Percentiles rank a stretch among this genome's conserved stretches.
These are phyloP conservation scores for Ormia ochracea DNA, from an alignment of 2,888 invertebrate species.

Conservation along the genomic window DNA sequence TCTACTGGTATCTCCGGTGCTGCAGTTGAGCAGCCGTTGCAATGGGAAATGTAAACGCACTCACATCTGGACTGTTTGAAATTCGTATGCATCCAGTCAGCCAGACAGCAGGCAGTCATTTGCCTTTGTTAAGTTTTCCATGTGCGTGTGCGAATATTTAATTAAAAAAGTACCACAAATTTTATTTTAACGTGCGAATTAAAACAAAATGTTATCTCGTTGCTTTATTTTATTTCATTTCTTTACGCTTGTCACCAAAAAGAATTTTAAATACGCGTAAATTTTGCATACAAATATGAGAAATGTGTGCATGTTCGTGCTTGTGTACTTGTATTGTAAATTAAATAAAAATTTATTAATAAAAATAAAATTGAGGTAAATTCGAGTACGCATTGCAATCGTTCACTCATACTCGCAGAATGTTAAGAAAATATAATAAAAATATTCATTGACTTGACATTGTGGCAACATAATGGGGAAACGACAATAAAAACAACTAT, in stretches of 20 bases:
- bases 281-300: neutral
- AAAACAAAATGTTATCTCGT: constrained; percentile 52
- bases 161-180: constrained; percentile 64
- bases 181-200: constrained; percentile 63
- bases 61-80: constrained; percentile 28
- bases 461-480: constrained; percentile 33
- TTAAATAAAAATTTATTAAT: constrained; percentile 40
- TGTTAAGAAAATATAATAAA: constrained; percentile 6
- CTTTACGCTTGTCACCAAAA: constrained; percentile 42
- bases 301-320: neutral
- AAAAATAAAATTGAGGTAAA: constrained; percentile 49
- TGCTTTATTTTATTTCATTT: constrained; percentile 36
- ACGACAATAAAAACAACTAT: constrained; percentile 7
- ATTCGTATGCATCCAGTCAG: constrained; percentile 24
- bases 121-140: neutral
- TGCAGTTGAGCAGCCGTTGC: constrained; percentile 37
- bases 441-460: constrained; percentile 48
- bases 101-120: constrained; percentile 28
- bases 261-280: constrained; percentile 15
- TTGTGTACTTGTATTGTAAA: constrained; percentile 39
- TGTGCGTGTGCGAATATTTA: constrained; percentile 63
- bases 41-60: constrained; percentile 24
- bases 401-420: neutral
- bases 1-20: constrained; percentile 8
- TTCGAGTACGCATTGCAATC: neutral